Evolutionary conservation across 2,888 invertebrate genomes (phyloP).

Genomic region (Chymomyza fuscimana): DNA sequence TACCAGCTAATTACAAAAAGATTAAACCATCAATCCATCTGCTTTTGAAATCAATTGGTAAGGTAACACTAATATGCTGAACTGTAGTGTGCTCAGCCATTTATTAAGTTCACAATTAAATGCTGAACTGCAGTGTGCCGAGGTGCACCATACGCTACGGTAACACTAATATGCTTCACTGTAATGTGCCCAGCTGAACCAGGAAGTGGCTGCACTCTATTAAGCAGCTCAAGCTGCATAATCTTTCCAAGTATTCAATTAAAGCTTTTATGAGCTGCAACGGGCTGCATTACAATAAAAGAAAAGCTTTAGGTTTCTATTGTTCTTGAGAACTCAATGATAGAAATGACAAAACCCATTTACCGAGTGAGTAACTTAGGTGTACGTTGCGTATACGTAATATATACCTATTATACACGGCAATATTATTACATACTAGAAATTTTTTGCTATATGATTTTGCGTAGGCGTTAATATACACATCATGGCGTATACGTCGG

Average conservation of each 20-base stretch:
- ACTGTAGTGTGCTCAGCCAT: no score
- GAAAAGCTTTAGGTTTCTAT: not conserved
- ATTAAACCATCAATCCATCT: no score
- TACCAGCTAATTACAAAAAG: no score
- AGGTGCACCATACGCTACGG: not conserved
- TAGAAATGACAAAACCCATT: not conserved
- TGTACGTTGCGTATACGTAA: not conserved
- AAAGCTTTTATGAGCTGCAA: not conserved
- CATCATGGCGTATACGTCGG: not conserved
- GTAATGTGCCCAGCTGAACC: not conserved
- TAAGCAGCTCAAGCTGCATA: not conserved
- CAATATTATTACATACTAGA: not conserved
- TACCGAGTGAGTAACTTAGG: not conserved
- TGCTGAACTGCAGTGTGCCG: not conserved
- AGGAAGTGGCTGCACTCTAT: not conserved
- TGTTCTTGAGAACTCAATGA: not conserved
- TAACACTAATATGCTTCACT: not conserved
- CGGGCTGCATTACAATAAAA: not conserved
- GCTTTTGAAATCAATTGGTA: no score
- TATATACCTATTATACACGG: slow-evolving; percentile 2
- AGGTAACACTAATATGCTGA: no score
- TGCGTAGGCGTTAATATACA: not conserved
- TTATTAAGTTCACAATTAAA: not conserved
- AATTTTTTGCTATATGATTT: not conserved
- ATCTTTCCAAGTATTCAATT: not conserved